These are phyloP conservation scores for Actinia equina DNA, from an alignment of 64 coral and sea anemone genomes.

Conservation along the genomic window DNA sequence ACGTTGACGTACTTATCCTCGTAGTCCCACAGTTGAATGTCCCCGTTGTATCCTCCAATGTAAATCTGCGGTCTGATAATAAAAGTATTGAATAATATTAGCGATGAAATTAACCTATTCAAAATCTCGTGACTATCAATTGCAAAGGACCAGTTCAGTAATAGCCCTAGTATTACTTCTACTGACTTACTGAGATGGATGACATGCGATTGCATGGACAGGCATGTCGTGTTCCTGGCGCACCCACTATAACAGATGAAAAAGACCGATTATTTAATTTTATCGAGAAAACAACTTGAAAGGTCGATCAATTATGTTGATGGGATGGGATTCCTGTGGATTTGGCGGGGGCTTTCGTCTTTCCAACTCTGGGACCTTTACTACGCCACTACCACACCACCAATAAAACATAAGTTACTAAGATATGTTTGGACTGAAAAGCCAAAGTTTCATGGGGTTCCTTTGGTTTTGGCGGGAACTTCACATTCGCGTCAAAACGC, in stretches of 20 bases:
- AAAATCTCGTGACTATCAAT: not conserved
- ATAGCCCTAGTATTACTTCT: not conserved
- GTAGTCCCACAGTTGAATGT: constrained; percentile 91
- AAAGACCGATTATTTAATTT: not conserved
- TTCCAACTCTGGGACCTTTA: too few relatives aligned
- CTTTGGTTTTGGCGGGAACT: not conserved
- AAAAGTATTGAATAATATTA: not conserved
- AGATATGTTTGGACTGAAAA: too few relatives aligned
- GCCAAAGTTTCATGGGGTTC: too few relatives aligned
- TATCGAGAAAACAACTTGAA: too few relatives aligned
- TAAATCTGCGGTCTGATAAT: constrained; percentile 73
- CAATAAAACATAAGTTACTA: too few relatives aligned
- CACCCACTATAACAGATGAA: constrained; percentile 64
- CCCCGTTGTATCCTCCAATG: constrained; percentile 80
- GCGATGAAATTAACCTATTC: not conserved
- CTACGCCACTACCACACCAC: too few relatives aligned
- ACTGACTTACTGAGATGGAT: constrained; percentile 84
- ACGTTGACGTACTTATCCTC: constrained; percentile 75
- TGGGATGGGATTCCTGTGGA: too few relatives aligned
- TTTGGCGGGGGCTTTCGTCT: too few relatives aligned
- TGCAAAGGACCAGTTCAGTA: too few relatives aligned
- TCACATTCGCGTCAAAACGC: not conserved
- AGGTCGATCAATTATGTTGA: too few relatives aligned
- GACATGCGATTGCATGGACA: constrained; percentile 84
- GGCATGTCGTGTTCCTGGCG: constrained; percentile 84